These are phyloP conservation scores for Poecile montanus DNA, from an alignment of 2,797 vertebrate genomes.

Conservation along the genomic window DNA sequence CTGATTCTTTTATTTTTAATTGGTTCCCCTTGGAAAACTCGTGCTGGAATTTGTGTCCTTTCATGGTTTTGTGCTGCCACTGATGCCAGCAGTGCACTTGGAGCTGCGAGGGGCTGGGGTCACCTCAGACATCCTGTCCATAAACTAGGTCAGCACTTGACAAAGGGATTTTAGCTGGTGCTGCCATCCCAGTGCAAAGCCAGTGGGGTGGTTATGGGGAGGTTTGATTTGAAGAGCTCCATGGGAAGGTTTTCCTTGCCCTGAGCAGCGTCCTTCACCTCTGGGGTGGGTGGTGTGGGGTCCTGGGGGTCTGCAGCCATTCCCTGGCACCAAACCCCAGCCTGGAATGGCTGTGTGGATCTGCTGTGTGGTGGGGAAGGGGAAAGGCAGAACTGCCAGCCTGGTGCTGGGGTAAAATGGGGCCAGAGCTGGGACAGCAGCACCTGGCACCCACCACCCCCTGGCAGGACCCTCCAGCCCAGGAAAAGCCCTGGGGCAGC, in stretches of 20 bases:
- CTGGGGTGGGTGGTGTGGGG: fast-evolving
- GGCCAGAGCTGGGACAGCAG: not conserved
- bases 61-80: constrained; percentile 6
- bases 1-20: constrained; percentile 69
- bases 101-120: not conserved
- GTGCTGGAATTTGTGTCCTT: constrained; percentile 35
- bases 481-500: not conserved
- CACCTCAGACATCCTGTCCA: not conserved
- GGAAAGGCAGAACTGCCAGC: not conserved
- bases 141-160: not conserved
- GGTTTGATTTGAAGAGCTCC: not conserved
- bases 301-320: fast-evolving
- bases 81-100: not conserved
- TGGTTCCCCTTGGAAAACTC: constrained; percentile 65
- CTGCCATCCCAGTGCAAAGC: not conserved
- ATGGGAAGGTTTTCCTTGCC: not conserved
- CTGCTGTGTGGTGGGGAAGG: not conserved
- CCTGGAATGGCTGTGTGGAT: not conserved
- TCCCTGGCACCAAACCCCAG: not conserved
- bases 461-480: not conserved
- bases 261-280: not conserved
- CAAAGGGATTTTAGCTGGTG: not conserved
- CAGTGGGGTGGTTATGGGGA: fast-evolving
- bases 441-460: not conserved
- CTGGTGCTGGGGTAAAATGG: not conserved